Base-by-base conservation (phyloP, 2,797 vertebrate species). In the Acanthurus lineatus region DNA sequence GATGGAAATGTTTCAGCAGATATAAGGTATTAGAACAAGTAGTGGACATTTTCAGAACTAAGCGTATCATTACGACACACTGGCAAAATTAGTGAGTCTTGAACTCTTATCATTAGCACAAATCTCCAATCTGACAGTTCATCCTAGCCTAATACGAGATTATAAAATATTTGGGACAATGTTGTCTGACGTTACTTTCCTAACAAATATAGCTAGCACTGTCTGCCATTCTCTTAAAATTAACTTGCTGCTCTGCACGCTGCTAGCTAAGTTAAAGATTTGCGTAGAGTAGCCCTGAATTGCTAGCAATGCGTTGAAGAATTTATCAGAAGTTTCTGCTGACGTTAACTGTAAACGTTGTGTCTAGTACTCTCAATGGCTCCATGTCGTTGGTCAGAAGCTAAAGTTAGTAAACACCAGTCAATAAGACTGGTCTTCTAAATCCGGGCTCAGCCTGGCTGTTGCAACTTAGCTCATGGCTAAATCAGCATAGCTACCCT, bases 211-310 rank as follows among this genome's bases (percentile, higher is more conserved):
- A 65, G 12, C 15, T 28, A 17, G 6, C 20, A 32, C 4, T 12
- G 47, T 40, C 60, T 47, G 22, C 0, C 10, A 22, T 45, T 0
- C 11, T 10, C n/a, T 65, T 9, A 48, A 19, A 62, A 2, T 57
- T 5, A 44, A 35, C 10, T 54, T 12, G 15, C 16, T 45, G 20
- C 25, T 25, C 9, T 35, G 12, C 15, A 15, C 22, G 4, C 20
- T 6, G 65, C 61, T 66, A 77, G 71, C 68, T 44, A 12, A 9
- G 40, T 54, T 65, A 68, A 62, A 66, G 54, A 16, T 62, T 73
- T 44, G 66, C 47, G 3, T 17, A 40, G 14, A 58, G 25, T 35
- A n/a, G 65, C 56, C 6, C 12, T 1, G 25, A 16, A 19, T 20
- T 1, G 35, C 52, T 66, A 47, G 40, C 59, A 20, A 40, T 12